Evolutionary conservation across 2,797 vertebrate genomes (phyloP).

Genomic region (Poecilia gillii): DNA sequence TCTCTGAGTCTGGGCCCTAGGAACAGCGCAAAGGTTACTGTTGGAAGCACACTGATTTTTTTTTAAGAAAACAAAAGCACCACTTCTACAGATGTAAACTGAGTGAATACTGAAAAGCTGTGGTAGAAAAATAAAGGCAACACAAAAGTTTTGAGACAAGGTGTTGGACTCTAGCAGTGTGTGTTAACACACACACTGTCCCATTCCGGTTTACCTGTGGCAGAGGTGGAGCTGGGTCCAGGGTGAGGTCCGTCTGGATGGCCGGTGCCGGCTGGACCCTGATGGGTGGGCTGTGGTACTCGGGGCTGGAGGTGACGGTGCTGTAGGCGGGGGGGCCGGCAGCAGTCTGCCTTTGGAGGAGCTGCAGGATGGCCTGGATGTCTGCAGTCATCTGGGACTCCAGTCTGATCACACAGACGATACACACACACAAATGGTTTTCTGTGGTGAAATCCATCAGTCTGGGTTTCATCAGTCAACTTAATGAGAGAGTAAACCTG

Average conservation of each 20-base stretch:
- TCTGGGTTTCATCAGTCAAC: not conserved
- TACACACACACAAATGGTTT: not conserved
- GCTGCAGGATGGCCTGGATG: conserved; percentile 94
- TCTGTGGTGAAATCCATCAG: not conserved
- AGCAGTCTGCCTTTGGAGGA: conserved; percentile 90
- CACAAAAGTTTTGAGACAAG: too few species aligned
- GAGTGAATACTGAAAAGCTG: not conserved
- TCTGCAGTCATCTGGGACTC: conserved; percentile 97
- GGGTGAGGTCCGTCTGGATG: conserved; percentile 82
- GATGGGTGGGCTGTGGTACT: conserved; percentile 83
- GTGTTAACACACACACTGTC: too few species aligned
- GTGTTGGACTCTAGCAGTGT: too few species aligned
- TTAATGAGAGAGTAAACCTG: not conserved
- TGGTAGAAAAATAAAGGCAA: not conserved
- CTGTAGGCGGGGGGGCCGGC: conserved; percentile 94
- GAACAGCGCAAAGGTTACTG: conserved; percentile 26
- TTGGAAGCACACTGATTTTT: too few species aligned
- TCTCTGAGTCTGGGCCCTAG: conserved; percentile 86
- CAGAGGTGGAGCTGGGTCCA: conserved; percentile 77
- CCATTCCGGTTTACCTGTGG: conserved; percentile 49
- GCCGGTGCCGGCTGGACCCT: conserved; percentile 79
- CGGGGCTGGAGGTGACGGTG: conserved; percentile 86
- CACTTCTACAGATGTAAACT: not conserved
- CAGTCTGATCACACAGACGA: conserved; percentile 77
- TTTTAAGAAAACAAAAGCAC: too few species aligned